phyloP scores from a whole-genome alignment of 2,888 invertebrate genomes.

The Megaustenia siamemsis region DNA sequence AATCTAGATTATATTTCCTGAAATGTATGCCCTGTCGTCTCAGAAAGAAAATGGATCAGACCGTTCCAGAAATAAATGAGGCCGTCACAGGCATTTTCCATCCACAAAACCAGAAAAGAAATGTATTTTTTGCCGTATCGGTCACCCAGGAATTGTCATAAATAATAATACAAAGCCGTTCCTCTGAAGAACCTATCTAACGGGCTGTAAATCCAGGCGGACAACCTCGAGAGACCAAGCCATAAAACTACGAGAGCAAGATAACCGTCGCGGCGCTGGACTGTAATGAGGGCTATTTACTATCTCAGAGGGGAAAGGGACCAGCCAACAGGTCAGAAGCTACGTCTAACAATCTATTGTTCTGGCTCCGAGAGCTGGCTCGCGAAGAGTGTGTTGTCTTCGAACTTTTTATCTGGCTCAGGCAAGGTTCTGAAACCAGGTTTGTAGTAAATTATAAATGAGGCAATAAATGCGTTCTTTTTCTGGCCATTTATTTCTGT shows the following conservation, averaged over 20 bases:
- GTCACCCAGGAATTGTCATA: neutral
- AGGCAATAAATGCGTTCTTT: too few relatives aligned
- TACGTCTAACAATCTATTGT: neutral
- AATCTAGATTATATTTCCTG: too few relatives aligned
- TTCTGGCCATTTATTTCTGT: too few relatives aligned
- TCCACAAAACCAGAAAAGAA: constrained; percentile 19
- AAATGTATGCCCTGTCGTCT: neutral
- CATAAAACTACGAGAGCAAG: constrained; percentile 26
- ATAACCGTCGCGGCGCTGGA: constrained; percentile 34
- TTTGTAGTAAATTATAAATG: neutral
- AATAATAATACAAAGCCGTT: constrained; percentile 14
- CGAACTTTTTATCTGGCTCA: neutral
- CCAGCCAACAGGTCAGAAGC: neutral
- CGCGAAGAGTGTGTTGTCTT: neutral
- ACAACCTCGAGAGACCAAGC: constrained; percentile 1
- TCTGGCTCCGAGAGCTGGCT: neutral
- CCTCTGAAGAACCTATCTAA: constrained; percentile 35
- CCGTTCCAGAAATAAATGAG: neutral
- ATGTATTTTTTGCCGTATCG: constrained; percentile 17
- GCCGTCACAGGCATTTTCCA: neutral
- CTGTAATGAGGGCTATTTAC: constrained; percentile 51
- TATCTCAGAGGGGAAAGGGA: constrained; percentile 5
- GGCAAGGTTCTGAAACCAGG: neutral
- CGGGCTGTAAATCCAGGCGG: constrained; percentile 32
- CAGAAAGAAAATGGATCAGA: neutral